Evolutionary conservation across 2,113 vertebrate genomes (phyloP).

Genomic region (Lathamus discolor): DNA sequence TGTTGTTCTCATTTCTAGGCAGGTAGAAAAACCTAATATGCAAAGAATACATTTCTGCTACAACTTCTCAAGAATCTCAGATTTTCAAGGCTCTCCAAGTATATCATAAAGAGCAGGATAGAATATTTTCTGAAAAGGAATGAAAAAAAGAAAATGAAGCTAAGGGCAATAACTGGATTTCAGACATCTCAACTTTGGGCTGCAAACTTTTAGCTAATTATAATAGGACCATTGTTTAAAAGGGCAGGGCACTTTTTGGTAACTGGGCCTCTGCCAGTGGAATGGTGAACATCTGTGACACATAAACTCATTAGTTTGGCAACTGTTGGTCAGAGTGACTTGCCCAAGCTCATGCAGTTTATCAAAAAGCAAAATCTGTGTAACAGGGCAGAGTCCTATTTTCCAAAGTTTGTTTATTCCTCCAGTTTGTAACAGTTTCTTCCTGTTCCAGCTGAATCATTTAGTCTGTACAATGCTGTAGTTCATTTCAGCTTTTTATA

Average conservation of each 20-base stretch:
- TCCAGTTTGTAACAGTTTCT: background rate
- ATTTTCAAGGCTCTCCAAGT: background rate
- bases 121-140: background rate
- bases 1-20: background rate
- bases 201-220: background rate
- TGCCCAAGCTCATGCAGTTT: background rate
- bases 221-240: background rate
- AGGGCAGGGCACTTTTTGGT: background rate
- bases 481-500: slow-evolving; percentile 3
- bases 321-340: background rate
- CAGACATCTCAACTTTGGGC: background rate
- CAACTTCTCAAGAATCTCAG: background rate
- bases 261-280: background rate
- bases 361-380: background rate
- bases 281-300: background rate
- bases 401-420: slow-evolving; percentile 1
- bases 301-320: background rate
- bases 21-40: background rate
- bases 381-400: background rate
- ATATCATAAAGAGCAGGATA: background rate
- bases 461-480: background rate
- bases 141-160: background rate
- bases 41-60: background rate
- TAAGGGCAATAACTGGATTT: background rate
- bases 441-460: background rate